Base-by-base conservation (phyloP, 1,140 invertebrate genomes). In the Mycetomoellerius zeteki region DNA sequence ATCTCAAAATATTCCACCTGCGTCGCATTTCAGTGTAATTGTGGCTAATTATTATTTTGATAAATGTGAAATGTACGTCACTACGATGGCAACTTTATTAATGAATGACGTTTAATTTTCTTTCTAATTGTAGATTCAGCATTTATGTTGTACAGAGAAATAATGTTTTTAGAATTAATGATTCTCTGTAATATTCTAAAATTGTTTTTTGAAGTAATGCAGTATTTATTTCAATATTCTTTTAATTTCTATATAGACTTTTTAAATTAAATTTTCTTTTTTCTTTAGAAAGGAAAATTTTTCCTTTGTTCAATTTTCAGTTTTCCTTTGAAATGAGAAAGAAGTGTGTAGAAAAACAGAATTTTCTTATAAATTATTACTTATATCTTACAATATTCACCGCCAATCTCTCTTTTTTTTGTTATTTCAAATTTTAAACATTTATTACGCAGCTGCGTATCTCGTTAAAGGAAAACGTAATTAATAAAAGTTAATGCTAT, bases 11-110 rank as follows among this genome's bases (percentile, higher is more conserved):
- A 56, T 65, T 47, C 2, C 7, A 24, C 0, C 3, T 62, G 33
- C 75, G 16, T 27, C 4, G 16, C 37, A 69, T 37, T 24, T 21
- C n/a, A 47, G 7, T 27, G 2, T 43, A 43, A 78, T 65, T 47
- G n/a, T 78, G 3, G 30, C 16, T 54, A 54, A 54, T 78, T 78
- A 50, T 77, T 77, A 65, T 65, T 64, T n/a, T 47, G 3, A 77
- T 62, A 27, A 65, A 47, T 77, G 1, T 43, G 16, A 77, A 24
- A 60, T 21, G 30, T 14, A 64, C 58, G 37, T 8, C 43, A 21
- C 16, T 50, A 58, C 58, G 7, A 33, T 24, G 21, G 21, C 12
- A 21, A 47, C 12, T 30, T 47, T 78, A 64, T 77, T 77, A 64
- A 50, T n/a, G 2, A 21, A 3, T 50, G 30, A 21, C 12, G 10